Percentiles rank a stretch among this genome's conserved stretches.
Conservation (phyloP, 2,888 invertebrate genomes). For the Allolobophora icterica region DNA sequence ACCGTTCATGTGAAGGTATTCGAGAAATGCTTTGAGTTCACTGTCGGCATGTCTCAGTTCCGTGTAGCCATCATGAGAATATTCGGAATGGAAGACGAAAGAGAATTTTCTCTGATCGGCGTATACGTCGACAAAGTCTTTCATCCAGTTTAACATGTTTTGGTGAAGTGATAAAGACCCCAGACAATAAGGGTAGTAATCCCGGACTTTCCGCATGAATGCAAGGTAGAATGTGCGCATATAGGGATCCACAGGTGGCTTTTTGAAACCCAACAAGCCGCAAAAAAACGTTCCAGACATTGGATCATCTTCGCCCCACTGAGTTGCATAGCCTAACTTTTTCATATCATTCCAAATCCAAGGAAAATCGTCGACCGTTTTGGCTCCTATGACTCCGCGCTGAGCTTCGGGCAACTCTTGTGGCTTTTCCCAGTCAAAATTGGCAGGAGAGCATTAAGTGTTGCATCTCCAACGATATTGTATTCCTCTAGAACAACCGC, state of each 20-base stretch:
- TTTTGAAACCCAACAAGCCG: slow-evolving; percentile 83
- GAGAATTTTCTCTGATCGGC: slow-evolving; percentile 74
- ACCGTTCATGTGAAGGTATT: slow-evolving; percentile 70
- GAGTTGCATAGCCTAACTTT: slow-evolving; percentile 70
- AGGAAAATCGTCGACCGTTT: slow-evolving; percentile 79
- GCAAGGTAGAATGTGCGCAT: slow-evolving; percentile 74
- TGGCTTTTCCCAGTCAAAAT: slow-evolving; percentile 50
- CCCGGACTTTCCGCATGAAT: slow-evolving; percentile 13
- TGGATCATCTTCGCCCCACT: slow-evolving; percentile 86
- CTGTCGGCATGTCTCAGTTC: slow-evolving; percentile 79
- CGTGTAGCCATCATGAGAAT: slow-evolving; percentile 86
- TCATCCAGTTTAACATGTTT: slow-evolving; percentile 64
- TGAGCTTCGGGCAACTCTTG: slow-evolving; percentile 48
- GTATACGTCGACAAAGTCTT: slow-evolving; percentile 72
- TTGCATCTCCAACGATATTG: slow-evolving; percentile 52
- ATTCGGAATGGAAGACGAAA: slow-evolving; percentile 86
- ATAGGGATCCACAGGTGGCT: slow-evolving; percentile 88
- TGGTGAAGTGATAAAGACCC: slow-evolving; percentile 77
- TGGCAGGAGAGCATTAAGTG: slow-evolving; percentile 50
- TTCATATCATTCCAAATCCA: slow-evolving; percentile 84
- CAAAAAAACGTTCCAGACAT: slow-evolving; percentile 86
- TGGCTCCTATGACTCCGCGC: slow-evolving; percentile 65
- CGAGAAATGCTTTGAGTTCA: slow-evolving; percentile 72
- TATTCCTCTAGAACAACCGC: slow-evolving; percentile 53
- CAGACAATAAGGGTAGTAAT: slow-evolving; percentile 68